These are phyloP conservation scores for Copsychus sechellarum DNA, from an alignment of 2,113 vertebrate genomes.

Conservation along the genomic window DNA sequence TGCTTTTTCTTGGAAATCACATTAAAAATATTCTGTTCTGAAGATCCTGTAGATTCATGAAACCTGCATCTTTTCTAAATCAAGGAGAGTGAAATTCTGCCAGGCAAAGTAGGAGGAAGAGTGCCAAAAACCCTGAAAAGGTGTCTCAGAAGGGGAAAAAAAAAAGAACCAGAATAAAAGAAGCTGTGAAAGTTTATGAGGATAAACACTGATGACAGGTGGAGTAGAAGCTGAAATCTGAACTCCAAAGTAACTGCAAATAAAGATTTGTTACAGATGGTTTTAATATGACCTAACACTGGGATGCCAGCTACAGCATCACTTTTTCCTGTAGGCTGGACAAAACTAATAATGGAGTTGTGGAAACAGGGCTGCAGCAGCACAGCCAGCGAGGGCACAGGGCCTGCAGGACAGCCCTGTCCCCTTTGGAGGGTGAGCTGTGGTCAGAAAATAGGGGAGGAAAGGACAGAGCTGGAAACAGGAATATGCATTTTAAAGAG, in stretches of 20 bases:
- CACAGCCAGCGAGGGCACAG: not conserved
- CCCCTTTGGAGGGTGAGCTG: fast-evolving
- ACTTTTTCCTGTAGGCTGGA: conserved; percentile 53
- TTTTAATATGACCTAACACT: conserved; percentile 55
- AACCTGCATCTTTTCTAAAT: not conserved
- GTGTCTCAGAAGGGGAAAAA: not conserved
- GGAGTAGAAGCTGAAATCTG: conserved; percentile 71
- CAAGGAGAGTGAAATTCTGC: not conserved
- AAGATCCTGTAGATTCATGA: not conserved
- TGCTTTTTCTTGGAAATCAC: not conserved
- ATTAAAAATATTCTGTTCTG: not conserved
- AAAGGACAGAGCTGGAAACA: not conserved
- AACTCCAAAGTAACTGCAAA: conserved; percentile 74
- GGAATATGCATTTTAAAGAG: fast-evolving
- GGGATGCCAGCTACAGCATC: conserved; percentile 42
- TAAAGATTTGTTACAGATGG: conserved; percentile 76
- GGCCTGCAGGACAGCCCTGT: not conserved
- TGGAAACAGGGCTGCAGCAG: not conserved
- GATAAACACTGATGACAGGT: conserved; percentile 76
- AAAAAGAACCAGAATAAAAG: not conserved
- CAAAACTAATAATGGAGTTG: conserved; percentile 25
- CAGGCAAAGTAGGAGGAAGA: not conserved
- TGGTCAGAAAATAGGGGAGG: fast-evolving
- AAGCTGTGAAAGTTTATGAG: conserved; percentile 60
- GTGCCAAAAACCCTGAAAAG: conserved; percentile 45